Evolutionary conservation across 2,888 invertebrate genomes (phyloP).

Genomic region (Dioctria linearis): DNA sequence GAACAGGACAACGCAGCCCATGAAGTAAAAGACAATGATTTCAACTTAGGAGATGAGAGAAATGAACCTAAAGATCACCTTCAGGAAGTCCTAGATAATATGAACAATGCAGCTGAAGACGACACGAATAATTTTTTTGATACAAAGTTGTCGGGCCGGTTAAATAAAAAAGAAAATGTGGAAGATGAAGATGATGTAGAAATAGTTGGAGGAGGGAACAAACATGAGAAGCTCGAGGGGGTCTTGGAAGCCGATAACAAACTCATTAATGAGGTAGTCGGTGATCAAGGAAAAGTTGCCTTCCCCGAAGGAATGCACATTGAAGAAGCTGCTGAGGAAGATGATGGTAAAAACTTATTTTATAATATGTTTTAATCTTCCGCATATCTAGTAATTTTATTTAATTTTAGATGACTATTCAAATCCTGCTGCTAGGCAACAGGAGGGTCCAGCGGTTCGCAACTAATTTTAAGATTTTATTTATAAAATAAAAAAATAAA

Average conservation of each 20-base stretch:
- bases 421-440: conserved; percentile 70
- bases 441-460: conserved; percentile 72
- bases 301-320: conserved; percentile 68
- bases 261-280: conserved; percentile 71
- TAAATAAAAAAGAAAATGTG: conserved; percentile 59
- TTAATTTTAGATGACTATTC: conserved; percentile 71
- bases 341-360: conserved; percentile 70
- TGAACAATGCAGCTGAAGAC: conserved; percentile 67
- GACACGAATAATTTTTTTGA: conserved; percentile 66
- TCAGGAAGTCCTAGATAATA: conserved; percentile 61
- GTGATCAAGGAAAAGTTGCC: conserved; percentile 69
- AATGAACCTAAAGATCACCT: conserved; percentile 56
- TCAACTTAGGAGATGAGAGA: conserved; percentile 64
- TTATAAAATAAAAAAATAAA: neutral
- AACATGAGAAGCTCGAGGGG: conserved; percentile 63
- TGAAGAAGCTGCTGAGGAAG: conserved; percentile 70
- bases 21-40: conserved; percentile 68
- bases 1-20: conserved; percentile 69
- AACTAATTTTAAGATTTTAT: conserved; percentile 65
- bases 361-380: neutral
- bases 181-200: conserved; percentile 65
- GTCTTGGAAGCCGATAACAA: conserved; percentile 67
- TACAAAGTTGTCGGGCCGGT: conserved; percentile 55
- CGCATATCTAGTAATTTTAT: neutral
- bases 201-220: conserved; percentile 61